A percentile compares a stretch with the other conserved stretches of the same genome.
phyloP scores from a whole-genome alignment of 2,797 vertebrate species.

The Poeciliopsis paucimaculata region DNA sequence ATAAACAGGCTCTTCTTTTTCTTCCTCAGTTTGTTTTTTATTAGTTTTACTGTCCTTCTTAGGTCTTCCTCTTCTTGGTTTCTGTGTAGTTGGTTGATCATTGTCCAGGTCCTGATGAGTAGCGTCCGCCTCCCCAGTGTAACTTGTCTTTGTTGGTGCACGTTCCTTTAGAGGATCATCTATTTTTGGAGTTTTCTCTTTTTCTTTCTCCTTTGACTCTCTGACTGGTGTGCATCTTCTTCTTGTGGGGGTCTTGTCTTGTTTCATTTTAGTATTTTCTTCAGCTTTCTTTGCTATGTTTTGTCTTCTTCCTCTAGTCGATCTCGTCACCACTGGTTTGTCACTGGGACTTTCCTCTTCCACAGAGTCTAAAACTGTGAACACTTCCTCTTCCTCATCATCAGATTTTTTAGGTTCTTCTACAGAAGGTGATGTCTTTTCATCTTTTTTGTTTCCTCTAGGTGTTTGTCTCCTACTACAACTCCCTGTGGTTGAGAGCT shows the following conservation, averaged over 20 bases:
- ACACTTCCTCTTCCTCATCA: conserved; percentile 19
- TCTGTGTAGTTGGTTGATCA: not conserved
- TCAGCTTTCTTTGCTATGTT: conserved; percentile 6
- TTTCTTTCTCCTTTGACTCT: conserved; percentile 23
- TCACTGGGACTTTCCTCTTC: conserved; percentile 22
- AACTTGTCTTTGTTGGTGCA: conserved; percentile 13
- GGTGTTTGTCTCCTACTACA: conserved; percentile 26
- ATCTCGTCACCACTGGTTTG: conserved; percentile 24
- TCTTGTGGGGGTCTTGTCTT: conserved; percentile 8
- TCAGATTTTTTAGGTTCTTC: not conserved
- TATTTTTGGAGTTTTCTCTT: not conserved
- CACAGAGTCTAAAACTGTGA: conserved; percentile 54
- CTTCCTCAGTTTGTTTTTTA: conserved; percentile 32
- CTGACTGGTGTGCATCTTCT: conserved; percentile 24
- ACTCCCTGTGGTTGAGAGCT: not conserved
- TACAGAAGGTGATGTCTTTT: not conserved
- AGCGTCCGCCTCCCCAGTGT: conserved; percentile 11
- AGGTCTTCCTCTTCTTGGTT: conserved; percentile 39
- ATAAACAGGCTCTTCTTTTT: conserved; percentile 50
- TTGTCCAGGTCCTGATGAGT: conserved; percentile 20
- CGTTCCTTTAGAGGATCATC: not conserved
- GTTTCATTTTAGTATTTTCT: not conserved
- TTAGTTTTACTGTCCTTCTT: conserved; percentile 21
- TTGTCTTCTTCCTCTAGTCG: conserved; percentile 40
- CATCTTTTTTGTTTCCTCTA: conserved; percentile 45